Evolutionary conservation across 1,140 invertebrate species (phyloP).

Genomic region (Drosophila subobscura): DNA sequence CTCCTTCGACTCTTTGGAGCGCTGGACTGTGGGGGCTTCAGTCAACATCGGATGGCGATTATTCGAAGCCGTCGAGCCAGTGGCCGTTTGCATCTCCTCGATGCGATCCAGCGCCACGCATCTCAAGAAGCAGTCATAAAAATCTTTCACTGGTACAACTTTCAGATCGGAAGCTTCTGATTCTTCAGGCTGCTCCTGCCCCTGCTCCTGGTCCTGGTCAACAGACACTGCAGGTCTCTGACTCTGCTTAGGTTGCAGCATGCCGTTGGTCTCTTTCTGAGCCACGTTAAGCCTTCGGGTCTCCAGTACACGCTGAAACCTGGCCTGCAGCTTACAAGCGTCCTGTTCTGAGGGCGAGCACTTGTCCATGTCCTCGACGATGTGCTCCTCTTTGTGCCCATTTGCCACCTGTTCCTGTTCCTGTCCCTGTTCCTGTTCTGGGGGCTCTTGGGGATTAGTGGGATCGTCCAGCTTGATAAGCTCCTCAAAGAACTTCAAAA

Average conservation of each 20-base stretch:
- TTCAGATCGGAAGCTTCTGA: neutral
- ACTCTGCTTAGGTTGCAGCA: too few relatives aligned
- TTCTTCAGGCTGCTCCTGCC: neutral
- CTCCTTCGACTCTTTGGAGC: neutral
- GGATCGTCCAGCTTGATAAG: neutral
- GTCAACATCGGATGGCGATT: too few relatives aligned
- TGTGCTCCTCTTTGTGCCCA: too few relatives aligned
- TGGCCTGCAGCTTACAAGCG: too few relatives aligned
- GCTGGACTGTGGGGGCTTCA: neutral
- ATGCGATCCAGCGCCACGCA: neutral
- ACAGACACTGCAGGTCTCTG: too few relatives aligned
- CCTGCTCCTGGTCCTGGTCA: neutral
- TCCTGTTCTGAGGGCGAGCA: too few relatives aligned
- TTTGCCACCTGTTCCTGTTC: too few relatives aligned
- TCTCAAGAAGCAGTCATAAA: constrained; percentile 2
- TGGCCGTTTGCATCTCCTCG: neutral
- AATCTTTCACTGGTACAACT: neutral
- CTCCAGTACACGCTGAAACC: too few relatives aligned
- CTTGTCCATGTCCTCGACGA: too few relatives aligned
- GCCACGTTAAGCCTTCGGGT: too few relatives aligned
- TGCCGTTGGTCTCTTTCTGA: too few relatives aligned
- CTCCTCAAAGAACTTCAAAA: constrained; percentile 25
- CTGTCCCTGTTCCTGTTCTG: neutral
- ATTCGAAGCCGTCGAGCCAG: neutral
- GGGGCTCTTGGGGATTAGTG: neutral